phyloP scores from a whole-genome alignment of 2,888 invertebrate genomes.

The Suillia variegata region DNA sequence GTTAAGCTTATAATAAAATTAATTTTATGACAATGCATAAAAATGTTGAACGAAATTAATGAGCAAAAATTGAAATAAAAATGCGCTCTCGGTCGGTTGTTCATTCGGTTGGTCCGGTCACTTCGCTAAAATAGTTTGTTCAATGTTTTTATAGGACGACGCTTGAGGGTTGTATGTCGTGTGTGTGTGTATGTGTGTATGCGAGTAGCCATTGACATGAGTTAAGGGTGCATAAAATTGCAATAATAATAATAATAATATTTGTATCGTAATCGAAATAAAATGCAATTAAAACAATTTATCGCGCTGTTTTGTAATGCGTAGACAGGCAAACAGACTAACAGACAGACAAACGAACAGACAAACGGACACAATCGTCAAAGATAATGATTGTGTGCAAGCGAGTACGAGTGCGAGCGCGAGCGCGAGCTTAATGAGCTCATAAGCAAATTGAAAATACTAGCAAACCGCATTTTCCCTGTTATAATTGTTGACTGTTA shows the following conservation, averaged over 20 bases:
- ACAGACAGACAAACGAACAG: too few relatives aligned
- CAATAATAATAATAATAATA: conserved; percentile 25
- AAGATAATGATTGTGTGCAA: background rate
- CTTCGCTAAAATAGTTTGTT: background rate
- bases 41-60: conserved; percentile 50
- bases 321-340: too few relatives aligned
- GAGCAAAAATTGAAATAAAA: conserved; percentile 46
- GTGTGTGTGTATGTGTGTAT: background rate
- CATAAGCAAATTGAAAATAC: background rate
- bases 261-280: conserved; percentile 42
- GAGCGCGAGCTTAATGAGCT: background rate
- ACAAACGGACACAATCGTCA: too few relatives aligned
- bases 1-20: conserved; percentile 38
- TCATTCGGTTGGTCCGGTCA: background rate
- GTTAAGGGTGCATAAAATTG: conserved; percentile 18
- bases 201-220: background rate
- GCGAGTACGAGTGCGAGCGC: background rate
- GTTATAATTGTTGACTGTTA: too few relatives aligned
- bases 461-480: too few relatives aligned
- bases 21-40: conserved; percentile 52
- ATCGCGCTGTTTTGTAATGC: conserved; percentile 21
- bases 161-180: background rate
- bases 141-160: too few relatives aligned
- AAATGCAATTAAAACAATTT: conserved; percentile 52
- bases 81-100: conserved; percentile 1